Percentiles rank a stretch among this genome's conserved stretches.
These are phyloP conservation scores for Anisognathus igniventris DNA, from an alignment of 2,797 vertebrate genomes.

Conservation along the genomic window DNA sequence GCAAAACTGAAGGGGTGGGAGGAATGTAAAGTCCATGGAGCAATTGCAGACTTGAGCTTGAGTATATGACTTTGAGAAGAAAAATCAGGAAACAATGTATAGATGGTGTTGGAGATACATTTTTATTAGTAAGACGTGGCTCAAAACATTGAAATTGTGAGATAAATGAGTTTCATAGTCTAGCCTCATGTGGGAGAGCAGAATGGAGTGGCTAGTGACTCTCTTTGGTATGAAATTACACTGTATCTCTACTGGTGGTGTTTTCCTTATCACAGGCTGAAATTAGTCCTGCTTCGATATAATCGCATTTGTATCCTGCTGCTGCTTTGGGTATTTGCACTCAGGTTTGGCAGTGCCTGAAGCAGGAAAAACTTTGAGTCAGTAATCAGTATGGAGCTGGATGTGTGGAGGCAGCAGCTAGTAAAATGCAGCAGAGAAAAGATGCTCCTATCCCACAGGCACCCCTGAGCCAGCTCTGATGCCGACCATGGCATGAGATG, in stretches of 20 bases:
- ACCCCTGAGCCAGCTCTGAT: background rate
- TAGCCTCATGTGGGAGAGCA: background rate
- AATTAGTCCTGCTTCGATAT: background rate
- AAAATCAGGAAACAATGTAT: background rate
- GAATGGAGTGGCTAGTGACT: background rate
- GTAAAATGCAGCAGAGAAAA: background rate
- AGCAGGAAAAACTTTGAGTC: background rate
- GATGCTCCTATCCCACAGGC: background rate
- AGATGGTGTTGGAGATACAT: background rate
- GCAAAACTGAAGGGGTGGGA: background rate
- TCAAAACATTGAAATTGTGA: background rate
- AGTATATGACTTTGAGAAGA: background rate
- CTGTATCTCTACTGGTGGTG: background rate
- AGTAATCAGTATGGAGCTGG: background rate
- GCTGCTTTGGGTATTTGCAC: background rate
- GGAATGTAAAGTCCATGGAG: background rate
- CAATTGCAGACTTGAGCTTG: background rate
- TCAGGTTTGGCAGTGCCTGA: background rate
- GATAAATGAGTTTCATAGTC: background rate
- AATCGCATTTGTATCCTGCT: background rate
- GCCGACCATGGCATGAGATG: rapidly evolving
- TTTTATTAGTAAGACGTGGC: background rate
- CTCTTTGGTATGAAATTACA: background rate
- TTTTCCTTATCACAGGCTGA: background rate
- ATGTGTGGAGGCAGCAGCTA: background rate